phyloP scores from a whole-genome alignment of 1,140 invertebrate species.

The Callitettix versicolor region DNA sequence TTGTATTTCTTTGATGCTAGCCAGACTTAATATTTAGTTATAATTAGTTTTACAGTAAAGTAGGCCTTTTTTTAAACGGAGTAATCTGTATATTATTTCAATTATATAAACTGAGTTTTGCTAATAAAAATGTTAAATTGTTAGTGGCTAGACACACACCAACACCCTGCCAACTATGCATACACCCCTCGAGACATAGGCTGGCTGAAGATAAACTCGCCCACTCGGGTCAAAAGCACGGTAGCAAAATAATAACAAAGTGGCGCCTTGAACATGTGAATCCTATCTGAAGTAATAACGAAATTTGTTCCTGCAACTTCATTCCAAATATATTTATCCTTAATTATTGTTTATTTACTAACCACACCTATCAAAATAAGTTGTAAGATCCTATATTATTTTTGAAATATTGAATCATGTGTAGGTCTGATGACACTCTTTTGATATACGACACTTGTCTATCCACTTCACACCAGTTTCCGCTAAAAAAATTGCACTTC shows the following conservation, averaged over 20 bases:
- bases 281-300: conserved; percentile 6
- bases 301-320: conserved; percentile 5
- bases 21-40: background rate
- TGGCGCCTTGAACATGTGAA: conserved; percentile 15
- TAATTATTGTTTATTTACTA: conserved; percentile 3
- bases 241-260: conserved; percentile 25
- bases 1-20: background rate
- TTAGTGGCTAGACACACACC: background rate
- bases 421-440: conserved; percentile 14
- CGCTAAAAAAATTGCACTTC: conserved; percentile 3
- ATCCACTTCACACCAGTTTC: conserved; percentile 2
- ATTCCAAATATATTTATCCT: background rate
- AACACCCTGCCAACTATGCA: conserved; percentile 7
- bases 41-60: background rate
- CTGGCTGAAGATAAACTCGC: conserved; percentile 21
- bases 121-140: background rate
- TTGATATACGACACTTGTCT: conserved; percentile 8
- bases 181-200: conserved; percentile 15
- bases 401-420: conserved; percentile 13
- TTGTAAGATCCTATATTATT: conserved; percentile 5
- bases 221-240: conserved; percentile 24
- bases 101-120: no score
- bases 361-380: conserved; percentile 9
- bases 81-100: background rate
- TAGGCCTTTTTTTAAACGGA: background rate